phyloP scores from a whole-genome alignment of 2,888 invertebrate genomes.

The Perithous albicinctus region DNA sequence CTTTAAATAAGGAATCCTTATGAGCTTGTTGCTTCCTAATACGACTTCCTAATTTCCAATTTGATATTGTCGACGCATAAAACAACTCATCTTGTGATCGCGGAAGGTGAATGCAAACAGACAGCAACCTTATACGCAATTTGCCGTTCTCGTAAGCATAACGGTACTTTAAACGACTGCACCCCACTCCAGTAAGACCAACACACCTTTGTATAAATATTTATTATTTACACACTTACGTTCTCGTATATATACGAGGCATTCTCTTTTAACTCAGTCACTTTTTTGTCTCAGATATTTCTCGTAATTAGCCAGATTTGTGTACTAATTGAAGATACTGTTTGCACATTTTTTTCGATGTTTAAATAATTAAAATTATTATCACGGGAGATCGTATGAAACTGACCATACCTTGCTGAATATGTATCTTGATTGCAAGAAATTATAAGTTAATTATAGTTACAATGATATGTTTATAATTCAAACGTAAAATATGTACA shows the following conservation, averaged over 20 bases:
- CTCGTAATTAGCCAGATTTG: too few species aligned
- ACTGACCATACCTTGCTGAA: too few species aligned
- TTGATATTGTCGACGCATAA: conserved; percentile 51
- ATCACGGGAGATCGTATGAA: too few species aligned
- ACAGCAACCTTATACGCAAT: conserved; percentile 36
- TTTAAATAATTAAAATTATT: too few species aligned
- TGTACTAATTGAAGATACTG: too few species aligned
- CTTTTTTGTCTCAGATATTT: too few species aligned
- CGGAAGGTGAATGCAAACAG: not conserved
- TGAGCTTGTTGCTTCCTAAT: conserved; percentile 5
- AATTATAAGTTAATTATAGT: too few species aligned
- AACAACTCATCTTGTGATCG: conserved; percentile 31
- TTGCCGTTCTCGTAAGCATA: conserved; percentile 33
- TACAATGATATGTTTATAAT: too few species aligned
- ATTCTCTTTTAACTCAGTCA: too few species aligned
- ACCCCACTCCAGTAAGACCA: conserved; percentile 27
- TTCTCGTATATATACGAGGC: conserved; percentile 59
- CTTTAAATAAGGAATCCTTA: conserved; percentile 49
- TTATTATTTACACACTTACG: conserved; percentile 63
- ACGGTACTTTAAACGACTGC: conserved; percentile 55
- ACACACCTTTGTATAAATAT: conserved; percentile 69
- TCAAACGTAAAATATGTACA: too few species aligned
- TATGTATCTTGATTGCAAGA: too few species aligned
- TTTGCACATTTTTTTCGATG: too few species aligned
- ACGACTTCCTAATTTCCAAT: conserved; percentile 53